Base-by-base conservation (phyloP, 1,140 invertebrate genomes). In the Cecropterus lyciades region DNA sequence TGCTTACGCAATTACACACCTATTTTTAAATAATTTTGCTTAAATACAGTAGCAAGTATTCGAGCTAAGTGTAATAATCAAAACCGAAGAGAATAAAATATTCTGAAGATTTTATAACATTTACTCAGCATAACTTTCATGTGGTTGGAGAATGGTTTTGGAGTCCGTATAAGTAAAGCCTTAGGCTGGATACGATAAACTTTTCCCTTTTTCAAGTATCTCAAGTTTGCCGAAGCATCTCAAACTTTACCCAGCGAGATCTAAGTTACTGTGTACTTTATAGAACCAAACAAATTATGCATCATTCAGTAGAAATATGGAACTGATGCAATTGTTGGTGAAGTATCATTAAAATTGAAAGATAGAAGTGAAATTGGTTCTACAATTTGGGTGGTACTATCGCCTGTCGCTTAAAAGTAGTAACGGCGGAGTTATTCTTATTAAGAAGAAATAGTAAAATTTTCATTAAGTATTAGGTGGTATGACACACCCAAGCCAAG, bases 121-220 rank as follows among this genome's bases (percentile, higher is more conserved):
- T 40, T 13, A 13, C 37, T 40, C 1, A 40, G 11, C 37, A n/a
- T 40, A 40, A 40, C 10, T 11, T 40, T 40, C n/a, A 11, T 11
- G 37, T 40, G 37, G 37, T 33, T 33, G 7, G 9, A 33, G 20
- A n/a, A n/a, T n/a, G 20, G 9, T 40, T 40, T 40, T 33, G 30
- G 9, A 37, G 33, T 16, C 33, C 52, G 52, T 40, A 55, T 42
- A 33, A 42, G 51, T 33, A 55, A 55, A 55, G 37, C 33, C 52
- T 13, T 40, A 55, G 33, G 52, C 11, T 33, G 37, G n/a, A 33
- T 42, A 20, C 14, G 30, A 37, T 42, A 42, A 55, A 55, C 33
- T 55, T 55, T 40, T 37, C 52, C 33, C n/a, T 40, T 55, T 55
- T 40, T 20, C 16, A 53, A 55, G 15, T 55, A 42, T 55, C 10